Percentiles rank a stretch among this genome's conserved stretches.
phyloP scores from a whole-genome alignment of 2,888 invertebrate species.

The Furcula furcula region DNA sequence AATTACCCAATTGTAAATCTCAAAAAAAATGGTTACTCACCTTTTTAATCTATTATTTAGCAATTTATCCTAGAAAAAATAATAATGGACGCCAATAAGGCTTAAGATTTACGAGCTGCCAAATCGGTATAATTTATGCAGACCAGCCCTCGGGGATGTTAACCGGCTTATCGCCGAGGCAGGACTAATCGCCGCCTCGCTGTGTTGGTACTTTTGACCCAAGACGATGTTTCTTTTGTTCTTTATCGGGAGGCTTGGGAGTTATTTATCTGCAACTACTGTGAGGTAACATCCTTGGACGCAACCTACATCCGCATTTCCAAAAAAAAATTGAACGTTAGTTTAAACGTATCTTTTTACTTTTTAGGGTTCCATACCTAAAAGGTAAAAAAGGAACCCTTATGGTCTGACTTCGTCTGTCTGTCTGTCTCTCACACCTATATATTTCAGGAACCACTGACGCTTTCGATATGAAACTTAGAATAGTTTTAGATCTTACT shows the following conservation, averaged over 20 bases:
- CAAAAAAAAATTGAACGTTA: too few relatives aligned
- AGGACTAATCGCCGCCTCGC: conserved; percentile 25
- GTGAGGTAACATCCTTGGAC: too few relatives aligned
- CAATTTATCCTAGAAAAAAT: conserved; percentile 15
- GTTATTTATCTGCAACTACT: conserved; percentile 11
- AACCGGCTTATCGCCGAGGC: conserved; percentile 22
- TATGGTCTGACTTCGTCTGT: too few relatives aligned
- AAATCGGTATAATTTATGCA: conserved; percentile 23
- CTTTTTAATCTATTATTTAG: background rate
- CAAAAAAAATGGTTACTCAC: background rate
- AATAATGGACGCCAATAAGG: conserved; percentile 7
- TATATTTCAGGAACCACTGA: too few relatives aligned
- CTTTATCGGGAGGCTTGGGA: conserved; percentile 13
- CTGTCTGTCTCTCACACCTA: too few relatives aligned
- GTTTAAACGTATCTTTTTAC: too few relatives aligned
- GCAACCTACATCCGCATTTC: too few relatives aligned
- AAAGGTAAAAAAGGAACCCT: too few relatives aligned
- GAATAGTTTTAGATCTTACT: too few relatives aligned
- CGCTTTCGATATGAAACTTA: too few relatives aligned
- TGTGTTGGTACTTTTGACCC: conserved; percentile 13
- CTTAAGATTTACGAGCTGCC: conserved; percentile 20
- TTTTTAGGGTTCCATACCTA: too few relatives aligned
- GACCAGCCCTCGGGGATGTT: conserved; percentile 12
- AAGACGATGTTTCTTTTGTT: conserved; percentile 10
- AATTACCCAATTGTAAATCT: too few relatives aligned